Percentiles rank a stretch among this genome's conserved stretches.
Evolutionary conservation across 1,140 invertebrate genomes (phyloP).

Genomic region (Trachymyrmex cornetzi): DNA sequence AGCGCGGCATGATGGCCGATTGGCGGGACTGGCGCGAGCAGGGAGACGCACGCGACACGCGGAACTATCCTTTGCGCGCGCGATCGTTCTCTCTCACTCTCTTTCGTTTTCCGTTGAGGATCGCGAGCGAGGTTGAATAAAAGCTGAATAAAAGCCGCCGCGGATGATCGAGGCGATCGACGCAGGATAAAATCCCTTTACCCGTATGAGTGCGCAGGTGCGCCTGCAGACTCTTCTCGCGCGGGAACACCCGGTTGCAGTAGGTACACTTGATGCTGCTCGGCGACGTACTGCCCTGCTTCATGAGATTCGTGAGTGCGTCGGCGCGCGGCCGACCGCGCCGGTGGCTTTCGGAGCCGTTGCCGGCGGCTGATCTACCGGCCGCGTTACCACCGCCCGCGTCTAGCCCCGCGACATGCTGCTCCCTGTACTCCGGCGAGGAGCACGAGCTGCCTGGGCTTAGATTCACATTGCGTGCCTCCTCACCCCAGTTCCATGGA

Average conservation of each 20-base stretch:
- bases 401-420: conserved; percentile 36
- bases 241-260: conserved; percentile 92
- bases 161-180: background rate
- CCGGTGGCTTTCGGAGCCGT: conserved; percentile 80
- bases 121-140: conserved; percentile 12
- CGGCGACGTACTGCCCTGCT: conserved; percentile 91
- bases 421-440: conserved; percentile 82
- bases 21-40: conserved; percentile 82
- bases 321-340: conserved; percentile 92
- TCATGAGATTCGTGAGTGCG: conserved; percentile 90
- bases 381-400: conserved; percentile 61
- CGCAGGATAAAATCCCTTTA: conserved; percentile 75
- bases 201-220: conserved; percentile 94
- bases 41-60: background rate
- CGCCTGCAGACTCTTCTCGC: conserved; percentile 94
- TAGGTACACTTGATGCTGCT: conserved; percentile 92
- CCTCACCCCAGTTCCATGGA: conserved; percentile 85
- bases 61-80: background rate
- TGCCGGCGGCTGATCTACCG: background rate
- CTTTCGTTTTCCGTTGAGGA: no score
- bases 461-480: conserved; percentile 83
- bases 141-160: background rate
- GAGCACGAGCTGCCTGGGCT: conserved; percentile 85
- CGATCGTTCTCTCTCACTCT: no score
- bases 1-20: conserved; percentile 83